Conservation (phyloP, 2,888 invertebrate genomes). For the Conus canariensis region DNA sequence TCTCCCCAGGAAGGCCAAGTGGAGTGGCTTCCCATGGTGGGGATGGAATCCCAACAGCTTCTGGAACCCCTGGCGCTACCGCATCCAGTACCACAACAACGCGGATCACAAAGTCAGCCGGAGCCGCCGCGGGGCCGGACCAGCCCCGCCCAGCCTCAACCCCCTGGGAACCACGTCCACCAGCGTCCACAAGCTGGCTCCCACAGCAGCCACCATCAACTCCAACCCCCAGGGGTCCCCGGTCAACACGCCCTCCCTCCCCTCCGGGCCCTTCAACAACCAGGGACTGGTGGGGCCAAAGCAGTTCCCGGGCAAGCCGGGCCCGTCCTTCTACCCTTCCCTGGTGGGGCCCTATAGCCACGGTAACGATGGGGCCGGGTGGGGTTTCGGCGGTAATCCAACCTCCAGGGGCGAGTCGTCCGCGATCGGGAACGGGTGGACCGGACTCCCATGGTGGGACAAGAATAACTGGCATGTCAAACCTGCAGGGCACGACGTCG, state of each 20-base stretch:
- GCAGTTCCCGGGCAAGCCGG: background rate
- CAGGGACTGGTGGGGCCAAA: background rate
- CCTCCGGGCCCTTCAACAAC: background rate
- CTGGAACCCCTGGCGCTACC: conserved; percentile 37
- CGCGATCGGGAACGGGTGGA: background rate
- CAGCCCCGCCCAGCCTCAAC: background rate
- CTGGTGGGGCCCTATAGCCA: background rate
- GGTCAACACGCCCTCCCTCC: background rate
- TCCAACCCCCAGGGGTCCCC: background rate
- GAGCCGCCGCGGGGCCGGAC: background rate
- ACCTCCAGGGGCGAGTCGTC: background rate
- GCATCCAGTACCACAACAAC: conserved; percentile 29
- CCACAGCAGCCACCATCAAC: background rate
- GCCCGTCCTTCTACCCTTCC: background rate
- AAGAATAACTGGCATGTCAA: conserved; percentile 11
- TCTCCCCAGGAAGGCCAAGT: conserved; percentile 18
- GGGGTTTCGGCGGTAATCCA: background rate
- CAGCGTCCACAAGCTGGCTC: background rate
- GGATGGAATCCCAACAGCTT: conserved; percentile 30
- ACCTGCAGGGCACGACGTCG: background rate
- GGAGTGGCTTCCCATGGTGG: conserved; percentile 13
- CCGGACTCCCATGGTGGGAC: conserved; percentile 32
- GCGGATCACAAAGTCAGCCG: conserved; percentile 8
- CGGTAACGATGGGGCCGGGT: background rate
- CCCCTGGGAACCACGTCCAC: background rate